Conservation (phyloP, 2,797 vertebrate species). For the Avahi laniger region DNA sequence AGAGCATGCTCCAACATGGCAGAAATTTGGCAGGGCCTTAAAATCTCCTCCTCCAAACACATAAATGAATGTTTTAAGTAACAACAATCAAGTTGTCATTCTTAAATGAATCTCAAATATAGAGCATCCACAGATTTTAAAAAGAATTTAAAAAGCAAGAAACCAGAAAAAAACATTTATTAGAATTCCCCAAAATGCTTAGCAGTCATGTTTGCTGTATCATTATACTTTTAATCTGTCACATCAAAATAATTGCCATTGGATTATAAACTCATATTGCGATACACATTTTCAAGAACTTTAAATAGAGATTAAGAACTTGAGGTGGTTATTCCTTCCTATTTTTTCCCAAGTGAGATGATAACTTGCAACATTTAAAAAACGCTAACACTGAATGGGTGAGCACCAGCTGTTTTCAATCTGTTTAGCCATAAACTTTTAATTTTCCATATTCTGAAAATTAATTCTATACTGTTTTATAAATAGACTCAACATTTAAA, state of each 20-base stretch:
- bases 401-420: not conserved
- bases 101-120: slow-evolving; percentile 47
- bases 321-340: not conserved
- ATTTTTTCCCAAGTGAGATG: not conserved
- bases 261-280: not conserved
- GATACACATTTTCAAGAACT: not conserved
- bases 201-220: not conserved
- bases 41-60: slow-evolving; percentile 66
- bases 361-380: not conserved
- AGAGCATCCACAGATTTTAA: slow-evolving; percentile 37
- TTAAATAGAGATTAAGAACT: slow-evolving; percentile 24
- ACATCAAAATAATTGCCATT: not conserved
- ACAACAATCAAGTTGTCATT: slow-evolving; percentile 55
- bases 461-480: not conserved
- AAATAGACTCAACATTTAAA: not conserved
- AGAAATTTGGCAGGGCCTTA: slow-evolving; percentile 64
- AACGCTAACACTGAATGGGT: not conserved
- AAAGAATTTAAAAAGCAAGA: not conserved
- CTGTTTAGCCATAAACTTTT: not conserved
- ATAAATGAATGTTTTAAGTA: slow-evolving; percentile 68
- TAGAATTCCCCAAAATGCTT: not conserved
- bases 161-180: not conserved
- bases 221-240: not conserved
- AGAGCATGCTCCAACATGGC: slow-evolving; percentile 46
- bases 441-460: slow-evolving; percentile 37